Percentiles rank a stretch among this genome's conserved stretches.
phyloP scores from a whole-genome alignment of 2,888 invertebrate species.

The Trachelus stipa region DNA sequence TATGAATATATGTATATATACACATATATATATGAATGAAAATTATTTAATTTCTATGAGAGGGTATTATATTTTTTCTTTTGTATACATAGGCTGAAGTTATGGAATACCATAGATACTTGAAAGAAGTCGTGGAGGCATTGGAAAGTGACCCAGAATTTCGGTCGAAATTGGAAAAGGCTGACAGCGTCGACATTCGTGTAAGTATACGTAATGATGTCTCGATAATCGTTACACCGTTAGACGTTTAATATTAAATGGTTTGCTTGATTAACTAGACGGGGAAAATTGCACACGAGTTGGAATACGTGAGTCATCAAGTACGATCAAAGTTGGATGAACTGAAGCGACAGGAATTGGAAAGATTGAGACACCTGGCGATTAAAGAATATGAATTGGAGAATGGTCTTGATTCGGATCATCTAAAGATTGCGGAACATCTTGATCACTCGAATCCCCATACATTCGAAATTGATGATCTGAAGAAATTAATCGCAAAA shows the following conservation, averaged over 20 bases:
- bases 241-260: not conserved
- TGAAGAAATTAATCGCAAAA: constrained; percentile 90
- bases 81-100: constrained; percentile 36
- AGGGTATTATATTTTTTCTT: not conserved
- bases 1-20: too few species aligned
- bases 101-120: constrained; percentile 88
- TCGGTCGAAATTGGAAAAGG: constrained; percentile 82
- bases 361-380: constrained; percentile 81
- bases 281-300: constrained; percentile 90
- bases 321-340: constrained; percentile 91
- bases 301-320: constrained; percentile 90
- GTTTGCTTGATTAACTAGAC: constrained; percentile 70
- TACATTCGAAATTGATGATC: constrained; percentile 94
- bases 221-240: not conserved
- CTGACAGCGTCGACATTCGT: constrained; percentile 85
- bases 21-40: not conserved
- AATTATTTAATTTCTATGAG: not conserved
- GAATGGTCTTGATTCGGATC: constrained; percentile 75
- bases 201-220: constrained; percentile 67
- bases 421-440: constrained; percentile 77
- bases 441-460: constrained; percentile 90
- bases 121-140: constrained; percentile 89
- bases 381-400: constrained; percentile 75
- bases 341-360: constrained; percentile 89
- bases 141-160: constrained; percentile 91